A percentile compares a stretch with the other conserved stretches of the same genome.
Conservation (phyloP, 2,888 invertebrate genomes). For the Perdita meconis region DNA sequence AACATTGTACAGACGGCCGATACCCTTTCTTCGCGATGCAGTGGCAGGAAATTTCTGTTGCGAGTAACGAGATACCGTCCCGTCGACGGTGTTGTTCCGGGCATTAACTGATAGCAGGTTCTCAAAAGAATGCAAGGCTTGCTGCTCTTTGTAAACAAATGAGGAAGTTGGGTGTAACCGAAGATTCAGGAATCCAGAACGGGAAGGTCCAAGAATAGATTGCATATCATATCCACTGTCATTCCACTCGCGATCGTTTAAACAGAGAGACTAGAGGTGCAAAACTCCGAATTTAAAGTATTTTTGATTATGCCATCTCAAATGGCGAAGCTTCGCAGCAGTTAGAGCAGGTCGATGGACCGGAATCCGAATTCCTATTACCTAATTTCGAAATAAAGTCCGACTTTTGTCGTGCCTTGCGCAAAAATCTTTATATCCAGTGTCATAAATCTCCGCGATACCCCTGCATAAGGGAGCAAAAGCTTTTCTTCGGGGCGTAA, state of each 20-base stretch:
- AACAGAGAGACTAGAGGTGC: too few species aligned
- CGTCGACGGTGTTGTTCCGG: not conserved
- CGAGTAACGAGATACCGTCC: conserved; percentile 69
- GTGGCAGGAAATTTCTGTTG: conserved; percentile 45
- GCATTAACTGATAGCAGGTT: conserved; percentile 38
- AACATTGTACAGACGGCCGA: conserved; percentile 48
- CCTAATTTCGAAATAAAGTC: not conserved
- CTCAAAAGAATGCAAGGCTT: conserved; percentile 16
- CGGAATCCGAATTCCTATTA: not conserved
- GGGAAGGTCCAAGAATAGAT: not conserved
- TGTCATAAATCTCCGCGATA: conserved; percentile 8
- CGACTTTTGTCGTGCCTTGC: not conserved
- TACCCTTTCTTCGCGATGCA: conserved; percentile 27
- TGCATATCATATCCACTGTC: not conserved
- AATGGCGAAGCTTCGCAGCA: not conserved
- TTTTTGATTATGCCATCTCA: not conserved
- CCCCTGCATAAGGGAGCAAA: not conserved
- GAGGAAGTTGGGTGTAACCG: not conserved
- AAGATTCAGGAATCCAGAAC: not conserved
- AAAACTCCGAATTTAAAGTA: not conserved
- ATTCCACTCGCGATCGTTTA: not conserved
- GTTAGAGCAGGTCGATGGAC: not conserved
- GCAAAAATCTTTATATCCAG: conserved; percentile 1
- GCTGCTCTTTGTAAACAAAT: not conserved
- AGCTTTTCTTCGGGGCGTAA: conserved; percentile 66